Evolutionary conservation across 2,888 invertebrate species (phyloP).

Genomic region (Pyralis farinalis): DNA sequence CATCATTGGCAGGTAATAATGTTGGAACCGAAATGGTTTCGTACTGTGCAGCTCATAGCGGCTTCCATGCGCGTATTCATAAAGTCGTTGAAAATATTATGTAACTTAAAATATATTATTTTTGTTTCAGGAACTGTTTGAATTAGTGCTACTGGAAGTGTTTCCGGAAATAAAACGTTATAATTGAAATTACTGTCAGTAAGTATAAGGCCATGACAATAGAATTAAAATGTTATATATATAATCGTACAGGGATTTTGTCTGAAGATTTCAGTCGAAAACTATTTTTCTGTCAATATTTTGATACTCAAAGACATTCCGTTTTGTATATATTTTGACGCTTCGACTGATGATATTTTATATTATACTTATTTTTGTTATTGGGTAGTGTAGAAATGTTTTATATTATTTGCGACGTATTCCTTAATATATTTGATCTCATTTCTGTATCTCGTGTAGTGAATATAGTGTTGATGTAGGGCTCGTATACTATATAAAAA

Average conservation of each 20-base stretch:
- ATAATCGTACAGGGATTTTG: constrained; percentile 38
- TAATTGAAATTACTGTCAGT: constrained; percentile 36
- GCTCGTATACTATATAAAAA: background rate
- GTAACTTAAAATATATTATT: no score
- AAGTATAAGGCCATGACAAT: constrained; percentile 42
- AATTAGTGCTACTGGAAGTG: constrained; percentile 84
- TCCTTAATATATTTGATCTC: constrained; percentile 2
- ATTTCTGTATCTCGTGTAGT: background rate
- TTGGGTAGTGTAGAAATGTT: constrained; percentile 9
- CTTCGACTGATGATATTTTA: constrained; percentile 25
- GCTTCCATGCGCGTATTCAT: no score
- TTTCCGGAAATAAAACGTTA: constrained; percentile 85
- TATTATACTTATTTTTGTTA: constrained; percentile 16
- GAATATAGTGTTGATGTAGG: background rate
- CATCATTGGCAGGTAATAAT: no score
- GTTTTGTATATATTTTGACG: constrained; percentile 23
- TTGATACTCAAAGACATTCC: constrained; percentile 42
- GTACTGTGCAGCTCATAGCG: no score
- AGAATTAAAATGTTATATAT: constrained; percentile 25
- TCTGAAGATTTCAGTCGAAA: constrained; percentile 22
- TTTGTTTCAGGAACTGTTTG: constrained; percentile 83
- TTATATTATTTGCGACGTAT: constrained; percentile 12
- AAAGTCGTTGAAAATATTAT: no score
- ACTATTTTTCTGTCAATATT: constrained; percentile 20
- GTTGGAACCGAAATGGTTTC: no score